Percentiles rank a stretch among this genome's conserved stretches.
phyloP scores from a whole-genome alignment of 2,113 vertebrate species.

The Anthoscopus minutus region DNA sequence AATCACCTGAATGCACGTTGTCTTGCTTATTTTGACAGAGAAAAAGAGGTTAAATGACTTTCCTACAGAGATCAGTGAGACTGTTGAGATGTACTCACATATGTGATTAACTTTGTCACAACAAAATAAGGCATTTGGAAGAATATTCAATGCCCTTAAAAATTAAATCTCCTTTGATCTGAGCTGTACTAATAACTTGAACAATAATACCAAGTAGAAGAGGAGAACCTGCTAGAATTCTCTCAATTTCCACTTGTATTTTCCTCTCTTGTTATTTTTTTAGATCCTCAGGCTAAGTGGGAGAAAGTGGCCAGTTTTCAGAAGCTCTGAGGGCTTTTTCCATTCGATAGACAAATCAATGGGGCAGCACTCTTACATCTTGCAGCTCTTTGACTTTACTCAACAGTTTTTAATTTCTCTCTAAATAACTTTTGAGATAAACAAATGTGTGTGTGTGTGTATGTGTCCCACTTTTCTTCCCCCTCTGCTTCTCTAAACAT shows the following conservation, averaged over 20 bases:
- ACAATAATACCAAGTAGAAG: not conserved
- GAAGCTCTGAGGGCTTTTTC: not conserved
- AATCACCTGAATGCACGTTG: not conserved
- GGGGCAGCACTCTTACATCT: not conserved
- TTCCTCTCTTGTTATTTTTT: not conserved
- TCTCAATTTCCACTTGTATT: not conserved
- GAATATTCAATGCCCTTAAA: not conserved
- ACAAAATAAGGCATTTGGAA: not conserved
- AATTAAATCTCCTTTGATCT: not conserved
- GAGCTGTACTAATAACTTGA: not conserved
- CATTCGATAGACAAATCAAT: not conserved
- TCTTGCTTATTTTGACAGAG: not conserved
- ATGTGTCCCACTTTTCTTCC: accelerated
- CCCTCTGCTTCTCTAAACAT: not conserved
- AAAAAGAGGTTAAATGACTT: not conserved
- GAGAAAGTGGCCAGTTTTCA: not conserved
- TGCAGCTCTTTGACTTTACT: not conserved
- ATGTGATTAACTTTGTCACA: not conserved
- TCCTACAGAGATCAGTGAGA: not conserved
- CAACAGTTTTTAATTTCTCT: not conserved
- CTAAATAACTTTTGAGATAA: not conserved
- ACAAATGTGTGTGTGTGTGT: not conserved
- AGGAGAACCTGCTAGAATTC: not conserved
- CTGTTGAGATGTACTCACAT: not conserved
- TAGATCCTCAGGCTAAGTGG: not conserved